Evolutionary conservation across 2,113 vertebrate species (phyloP), one percentile per base, ranked within the genome.

Genomic region (Dasyornis broadbenti): DNA sequence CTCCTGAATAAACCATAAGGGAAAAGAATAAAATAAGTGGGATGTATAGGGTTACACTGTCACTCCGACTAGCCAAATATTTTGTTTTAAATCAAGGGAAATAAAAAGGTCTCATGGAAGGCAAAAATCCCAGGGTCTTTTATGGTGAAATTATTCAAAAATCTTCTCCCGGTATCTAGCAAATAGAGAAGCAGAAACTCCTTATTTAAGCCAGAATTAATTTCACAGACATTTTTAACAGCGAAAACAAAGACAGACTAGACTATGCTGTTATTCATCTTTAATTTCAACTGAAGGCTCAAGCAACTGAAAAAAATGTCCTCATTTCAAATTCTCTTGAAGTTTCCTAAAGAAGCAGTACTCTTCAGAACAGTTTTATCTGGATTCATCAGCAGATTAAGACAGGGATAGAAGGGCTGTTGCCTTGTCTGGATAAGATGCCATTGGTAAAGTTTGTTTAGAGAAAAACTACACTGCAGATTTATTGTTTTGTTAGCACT

Each of bases 1-100:
- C 21, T 87, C 42, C 40, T 83, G 63, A 91, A 82, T 88, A 96
- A 95, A 77, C 39, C 66, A 85, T 72, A 87, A 64, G 21, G 28
- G 59, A 90, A 83, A 21, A 86, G 27, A 86, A 72, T 17, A 73
- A 86, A 94, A 72, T 69, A 88, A 72, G 9, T 40, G 40, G 63
- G 11, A 60, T 66, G 21, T 71, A 92, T 50, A 24, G 75, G 40
- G n/a, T 88, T 90, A 68, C n/a, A 49, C 9, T 87, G 28, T 75
- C 50, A 61, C n/a, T 75, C 40, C 65, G 28, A 59, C 57, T 83
- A 94, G 45, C 23, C n/a, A 31, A 65, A 61, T 80, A 86, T 82
- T 87, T 96, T 93, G 12, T 69, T 88, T 94, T 44, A 90, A 93
- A 83, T 53, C 9, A 15, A 66, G 27, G 27, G 11, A 77, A 94